These are phyloP conservation scores for Amphipoea oculea DNA, from an alignment of 2,888 invertebrate genomes.

Conservation along the genomic window DNA sequence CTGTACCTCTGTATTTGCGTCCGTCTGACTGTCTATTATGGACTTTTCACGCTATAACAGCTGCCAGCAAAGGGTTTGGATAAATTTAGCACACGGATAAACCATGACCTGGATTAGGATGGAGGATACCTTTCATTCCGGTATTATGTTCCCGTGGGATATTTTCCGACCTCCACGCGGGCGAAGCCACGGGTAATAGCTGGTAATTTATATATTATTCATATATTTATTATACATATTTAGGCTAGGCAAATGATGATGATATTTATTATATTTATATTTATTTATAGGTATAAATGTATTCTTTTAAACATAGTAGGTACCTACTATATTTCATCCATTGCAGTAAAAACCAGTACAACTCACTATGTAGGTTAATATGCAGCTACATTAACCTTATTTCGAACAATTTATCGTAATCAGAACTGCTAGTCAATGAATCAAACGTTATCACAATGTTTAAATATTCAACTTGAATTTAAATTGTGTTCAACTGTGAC, in stretches of 20 bases:
- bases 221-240: no score
- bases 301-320: neutral
- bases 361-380: constrained; percentile 49
- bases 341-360: constrained; percentile 20
- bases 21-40: no score
- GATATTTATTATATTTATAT: no score
- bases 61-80: neutral
- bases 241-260: no score
- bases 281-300: no score
- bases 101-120: no score
- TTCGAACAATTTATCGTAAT: constrained; percentile 39
- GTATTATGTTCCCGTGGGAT: neutral
- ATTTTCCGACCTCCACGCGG: neutral
- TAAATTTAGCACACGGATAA: no score
- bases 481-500: constrained; percentile 37
- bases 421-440: constrained; percentile 42
- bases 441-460: constrained; percentile 22
- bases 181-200: neutral
- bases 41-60: no score
- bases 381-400: constrained; percentile 57
- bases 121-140: neutral
- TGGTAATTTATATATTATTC: neutral
- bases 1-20: neutral
- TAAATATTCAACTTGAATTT: constrained; percentile 42
- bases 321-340: constrained; percentile 1